Evolutionary conservation across 1,140 invertebrate genomes (phyloP), one percentile per base, ranked within the genome.

Genomic region (Pogonognathellus flavescens): DNA sequence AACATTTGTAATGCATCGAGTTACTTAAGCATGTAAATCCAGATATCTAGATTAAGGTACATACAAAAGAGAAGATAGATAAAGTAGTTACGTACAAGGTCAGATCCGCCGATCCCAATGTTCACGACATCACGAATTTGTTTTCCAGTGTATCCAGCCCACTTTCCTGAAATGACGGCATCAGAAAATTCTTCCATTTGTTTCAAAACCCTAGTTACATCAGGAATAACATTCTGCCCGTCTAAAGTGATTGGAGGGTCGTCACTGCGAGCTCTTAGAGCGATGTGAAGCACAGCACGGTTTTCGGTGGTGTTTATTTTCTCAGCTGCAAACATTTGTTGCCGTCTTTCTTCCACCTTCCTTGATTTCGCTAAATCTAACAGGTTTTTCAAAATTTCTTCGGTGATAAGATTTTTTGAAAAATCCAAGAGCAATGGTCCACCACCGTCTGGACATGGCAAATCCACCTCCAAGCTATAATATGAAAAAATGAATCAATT

Each of bases 51-150:
- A 18, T 59, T 41, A 41, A 41, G 31, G 31, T 41, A 41, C 57
- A 16, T 41, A 41, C 57, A 16, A 59, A n/a, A 59, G 57, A 20
- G 22, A 31, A 13, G n/a, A n/a, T n/a, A 25, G 60, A 14, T 53
- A 81, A 52, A 84, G 8, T 16, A 50, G 41, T 13, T 22, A 89
- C 89, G 91, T 91, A 95, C 95, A 89, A 99, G 92, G 93, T 99
- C 99, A 8, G 98, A 99, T 41, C 99, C 99, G 82, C 99, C 99
- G 90, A 99, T 99, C 81, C 99, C 99, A 92, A 99, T 99, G 91
- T 99, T 99, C 41, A 99, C 96, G 76, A 99, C 96, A 93, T 99
- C 98, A 85, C 96, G 98, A 72, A 99, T 99, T 84, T 94, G 90
- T 91, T 99, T 97, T 11, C 97, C 98, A 6, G 97, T 97, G 90